Evolutionary conservation across 2,888 invertebrate genomes (phyloP), one percentile per base, ranked within the genome.

Genomic region (Colostygia pectinataria): DNA sequence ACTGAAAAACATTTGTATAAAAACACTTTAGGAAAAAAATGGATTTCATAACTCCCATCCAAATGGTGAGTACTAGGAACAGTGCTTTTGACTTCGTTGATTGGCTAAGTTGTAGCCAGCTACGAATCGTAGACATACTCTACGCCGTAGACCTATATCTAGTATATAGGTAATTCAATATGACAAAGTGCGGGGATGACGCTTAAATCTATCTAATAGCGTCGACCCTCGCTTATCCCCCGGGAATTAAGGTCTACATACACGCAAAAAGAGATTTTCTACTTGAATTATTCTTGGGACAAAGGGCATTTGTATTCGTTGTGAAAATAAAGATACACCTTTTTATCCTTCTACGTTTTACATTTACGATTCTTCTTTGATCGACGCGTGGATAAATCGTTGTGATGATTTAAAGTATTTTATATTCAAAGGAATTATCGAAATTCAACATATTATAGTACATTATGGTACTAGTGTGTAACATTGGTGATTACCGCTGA

Each of bases 191-290:
- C 20, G 38, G 36, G 39, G 14, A 34, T 50, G 45, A 34, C 39
- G 32, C 49, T 49, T 59, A 57, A 55, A 60, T 57, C 49, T 53
- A 53, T 52, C 47, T 55, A 57, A 57, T 52, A 52, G 45, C 52
- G 31, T 53, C 38, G 55, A 55, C 57, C 52, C 55, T 28, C 42
- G 48, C 38, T 45, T 44, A 54, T 55, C 57, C 59, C 52, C 27
- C 9, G 29, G 52, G 57, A 57, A 55, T 57, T 54, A 60, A 50
- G 49, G 45, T 38, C 51, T 46, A 47, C 46, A 38, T 51, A 36
- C 45, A 57, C 50, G 54, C 53, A 60, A 56, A 60, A 60, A 60
- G 54, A 60, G 52, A 58, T 58, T 57, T 60, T 57, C 57, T 48
- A 54, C 54, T 57, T 58, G 60, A 60, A 57, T 57, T 55, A 57